Percentiles rank a stretch among this genome's conserved stretches.
Conservation (phyloP, 2,113 vertebrate species). For the Brachypteracias leptosomus region DNA sequence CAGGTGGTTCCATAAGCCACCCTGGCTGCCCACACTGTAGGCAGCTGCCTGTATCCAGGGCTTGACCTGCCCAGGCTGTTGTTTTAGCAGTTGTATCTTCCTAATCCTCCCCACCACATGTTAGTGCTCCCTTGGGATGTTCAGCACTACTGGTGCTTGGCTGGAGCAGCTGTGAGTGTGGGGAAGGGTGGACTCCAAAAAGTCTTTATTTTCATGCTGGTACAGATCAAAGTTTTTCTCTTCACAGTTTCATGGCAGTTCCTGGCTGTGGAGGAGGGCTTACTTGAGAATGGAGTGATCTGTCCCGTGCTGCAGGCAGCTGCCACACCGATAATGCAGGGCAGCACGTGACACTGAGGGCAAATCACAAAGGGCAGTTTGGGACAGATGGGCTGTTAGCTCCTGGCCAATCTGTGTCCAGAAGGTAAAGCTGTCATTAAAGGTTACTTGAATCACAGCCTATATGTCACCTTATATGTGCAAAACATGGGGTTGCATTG, state of each 20-base stretch:
- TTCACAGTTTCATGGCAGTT: neutral
- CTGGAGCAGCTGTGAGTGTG: neutral
- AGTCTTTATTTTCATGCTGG: neutral
- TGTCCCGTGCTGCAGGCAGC: neutral
- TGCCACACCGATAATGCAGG: rapidly evolving
- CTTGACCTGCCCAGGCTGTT: neutral
- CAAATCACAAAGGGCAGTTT: neutral
- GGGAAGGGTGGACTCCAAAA: neutral
- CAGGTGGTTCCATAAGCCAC: slow-evolving; percentile 43
- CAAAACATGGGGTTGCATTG: neutral
- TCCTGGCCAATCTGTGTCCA: rapidly evolving
- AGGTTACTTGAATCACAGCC: neutral
- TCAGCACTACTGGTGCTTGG: neutral
- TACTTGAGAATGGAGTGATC: neutral
- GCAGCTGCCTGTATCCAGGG: slow-evolving; percentile 52
- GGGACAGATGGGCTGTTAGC: neutral
- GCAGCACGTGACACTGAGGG: rapidly evolving
- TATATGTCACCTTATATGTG: neutral
- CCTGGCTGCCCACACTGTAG: neutral
- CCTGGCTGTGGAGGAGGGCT: neutral
- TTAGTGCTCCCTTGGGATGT: neutral
- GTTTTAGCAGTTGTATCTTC: slow-evolving; percentile 22
- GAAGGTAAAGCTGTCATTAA: neutral
- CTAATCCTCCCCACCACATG: neutral
- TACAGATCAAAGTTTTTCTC: neutral